These are phyloP conservation scores for Epinotia bilunana DNA, from an alignment of 2,888 invertebrate species.

Conservation along the genomic window DNA sequence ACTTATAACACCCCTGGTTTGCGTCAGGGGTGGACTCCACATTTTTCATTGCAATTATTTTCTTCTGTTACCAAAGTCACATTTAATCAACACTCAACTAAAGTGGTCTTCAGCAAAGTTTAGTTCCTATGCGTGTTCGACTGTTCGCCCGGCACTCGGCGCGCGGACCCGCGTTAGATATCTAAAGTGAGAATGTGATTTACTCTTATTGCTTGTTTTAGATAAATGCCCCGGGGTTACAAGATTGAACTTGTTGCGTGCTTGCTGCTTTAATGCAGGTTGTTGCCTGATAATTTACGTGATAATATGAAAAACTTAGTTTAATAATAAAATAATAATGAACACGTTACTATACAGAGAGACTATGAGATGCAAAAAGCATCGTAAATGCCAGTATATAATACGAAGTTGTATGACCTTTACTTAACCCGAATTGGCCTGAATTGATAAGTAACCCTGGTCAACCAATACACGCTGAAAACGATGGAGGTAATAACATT, in stretches of 20 bases:
- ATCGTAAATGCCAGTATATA: too few relatives aligned
- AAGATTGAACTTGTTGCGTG: conserved; percentile 38
- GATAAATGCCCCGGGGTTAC: conserved; percentile 39
- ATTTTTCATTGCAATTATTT: too few relatives aligned
- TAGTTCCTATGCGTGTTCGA: neutral
- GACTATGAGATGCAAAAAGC: too few relatives aligned
- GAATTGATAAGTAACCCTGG: too few relatives aligned
- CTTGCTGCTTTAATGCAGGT: conserved; percentile 34
- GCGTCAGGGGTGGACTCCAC: too few relatives aligned
- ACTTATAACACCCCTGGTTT: too few relatives aligned
- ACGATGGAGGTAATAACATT: neutral
- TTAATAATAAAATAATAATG: conserved; percentile 19
- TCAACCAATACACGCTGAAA: too few relatives aligned
- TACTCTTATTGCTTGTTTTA: conserved; percentile 44
- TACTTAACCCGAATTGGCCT: too few relatives aligned
- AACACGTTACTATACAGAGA: neutral
- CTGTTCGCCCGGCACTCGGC: conserved; percentile 13
- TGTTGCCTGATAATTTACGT: conserved; percentile 32
- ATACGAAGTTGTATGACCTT: too few relatives aligned
- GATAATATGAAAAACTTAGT: conserved; percentile 37
- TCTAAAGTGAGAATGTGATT: conserved; percentile 45
- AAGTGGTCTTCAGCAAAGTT: too few relatives aligned
- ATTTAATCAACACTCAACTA: too few relatives aligned
- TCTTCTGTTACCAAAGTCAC: too few relatives aligned
- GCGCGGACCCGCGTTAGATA: conserved; percentile 27